Evolutionary conservation across 2,113 vertebrate species (phyloP).

Genomic region (Sprattus sprattus): DNA sequence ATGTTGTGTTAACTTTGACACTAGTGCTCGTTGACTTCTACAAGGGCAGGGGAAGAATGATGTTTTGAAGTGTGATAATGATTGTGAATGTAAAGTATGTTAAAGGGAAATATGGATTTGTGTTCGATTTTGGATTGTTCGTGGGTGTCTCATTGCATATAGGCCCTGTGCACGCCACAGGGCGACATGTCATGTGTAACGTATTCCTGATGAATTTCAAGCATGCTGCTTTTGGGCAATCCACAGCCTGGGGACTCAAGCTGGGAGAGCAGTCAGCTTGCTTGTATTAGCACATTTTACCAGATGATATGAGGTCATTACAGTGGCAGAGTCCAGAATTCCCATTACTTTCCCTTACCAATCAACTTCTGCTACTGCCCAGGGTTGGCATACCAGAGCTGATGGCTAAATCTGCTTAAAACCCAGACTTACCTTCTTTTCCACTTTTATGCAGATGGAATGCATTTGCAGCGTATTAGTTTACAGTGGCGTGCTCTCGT

Average conservation of each 20-base stretch:
- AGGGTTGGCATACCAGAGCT: neutral
- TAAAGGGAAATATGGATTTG: neutral
- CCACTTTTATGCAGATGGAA: neutral
- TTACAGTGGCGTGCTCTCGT: neutral
- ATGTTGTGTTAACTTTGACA: neutral
- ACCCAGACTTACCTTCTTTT: neutral
- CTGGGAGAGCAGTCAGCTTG: neutral
- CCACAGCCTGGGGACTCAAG: neutral
- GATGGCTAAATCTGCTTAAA: slow-evolving; percentile 7
- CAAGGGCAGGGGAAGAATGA: neutral
- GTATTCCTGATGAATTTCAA: neutral
- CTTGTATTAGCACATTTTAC: slow-evolving; percentile 29
- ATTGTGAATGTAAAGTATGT: neutral
- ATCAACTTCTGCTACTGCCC: neutral
- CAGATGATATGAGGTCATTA: slow-evolving; percentile 20
- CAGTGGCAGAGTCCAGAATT: neutral
- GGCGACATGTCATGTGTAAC: neutral
- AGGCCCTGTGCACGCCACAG: neutral
- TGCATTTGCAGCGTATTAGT: neutral
- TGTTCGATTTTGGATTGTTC: neutral
- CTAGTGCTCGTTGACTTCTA: too few species aligned
- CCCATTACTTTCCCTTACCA: slow-evolving; percentile 12
- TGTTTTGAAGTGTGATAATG: neutral
- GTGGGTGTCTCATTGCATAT: neutral
- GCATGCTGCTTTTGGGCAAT: neutral